A percentile compares a stretch with the other conserved stretches of the same genome.
These are phyloP conservation scores for Sitodiplosis mosellana DNA, from an alignment of 1,140 invertebrate genomes.

Conservation along the genomic window DNA sequence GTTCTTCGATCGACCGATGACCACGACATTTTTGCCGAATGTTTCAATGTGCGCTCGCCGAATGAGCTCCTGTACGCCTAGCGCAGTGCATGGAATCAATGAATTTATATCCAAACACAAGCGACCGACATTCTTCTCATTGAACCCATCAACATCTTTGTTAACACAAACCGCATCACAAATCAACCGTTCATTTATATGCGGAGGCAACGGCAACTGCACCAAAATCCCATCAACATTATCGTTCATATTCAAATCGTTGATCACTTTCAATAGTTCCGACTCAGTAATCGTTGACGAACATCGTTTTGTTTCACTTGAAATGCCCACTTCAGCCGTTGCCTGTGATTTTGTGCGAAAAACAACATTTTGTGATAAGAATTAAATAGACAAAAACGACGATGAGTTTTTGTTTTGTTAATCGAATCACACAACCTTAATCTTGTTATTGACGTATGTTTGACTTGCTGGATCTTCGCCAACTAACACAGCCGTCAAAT, in stretches of 20 bases:
- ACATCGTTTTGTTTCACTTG: conserved; percentile 40
- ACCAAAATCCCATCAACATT: conserved; percentile 68
- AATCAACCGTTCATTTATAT: conserved; percentile 53
- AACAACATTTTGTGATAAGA: too few relatives aligned
- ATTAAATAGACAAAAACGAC: too few relatives aligned
- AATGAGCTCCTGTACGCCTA: conserved; percentile 63
- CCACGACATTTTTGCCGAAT: conserved; percentile 66
- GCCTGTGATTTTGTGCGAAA: conserved; percentile 15
- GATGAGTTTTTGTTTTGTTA: conserved; percentile 19
- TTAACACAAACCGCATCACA: conserved; percentile 58
- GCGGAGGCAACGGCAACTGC: conserved; percentile 61
- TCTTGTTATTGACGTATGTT: conserved; percentile 67
- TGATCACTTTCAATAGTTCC: conserved; percentile 43
- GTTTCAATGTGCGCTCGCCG: conserved; percentile 47
- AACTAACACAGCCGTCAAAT: conserved; percentile 65
- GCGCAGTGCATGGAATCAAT: conserved; percentile 71
- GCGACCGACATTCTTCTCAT: conserved; percentile 57
- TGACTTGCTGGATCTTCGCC: conserved; percentile 71
- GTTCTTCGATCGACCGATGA: conserved; percentile 76
- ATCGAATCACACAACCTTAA: conserved; percentile 35
- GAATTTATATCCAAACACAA: conserved; percentile 52
- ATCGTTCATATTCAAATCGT: conserved; percentile 46
- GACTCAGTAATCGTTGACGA: conserved; percentile 37
- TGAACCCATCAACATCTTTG: conserved; percentile 88
- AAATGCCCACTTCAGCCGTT: conserved; percentile 49